Evolutionary conservation across 2,113 vertebrate genomes (phyloP), one percentile per base, ranked within the genome.

Genomic region (Percopsis transmontana): DNA sequence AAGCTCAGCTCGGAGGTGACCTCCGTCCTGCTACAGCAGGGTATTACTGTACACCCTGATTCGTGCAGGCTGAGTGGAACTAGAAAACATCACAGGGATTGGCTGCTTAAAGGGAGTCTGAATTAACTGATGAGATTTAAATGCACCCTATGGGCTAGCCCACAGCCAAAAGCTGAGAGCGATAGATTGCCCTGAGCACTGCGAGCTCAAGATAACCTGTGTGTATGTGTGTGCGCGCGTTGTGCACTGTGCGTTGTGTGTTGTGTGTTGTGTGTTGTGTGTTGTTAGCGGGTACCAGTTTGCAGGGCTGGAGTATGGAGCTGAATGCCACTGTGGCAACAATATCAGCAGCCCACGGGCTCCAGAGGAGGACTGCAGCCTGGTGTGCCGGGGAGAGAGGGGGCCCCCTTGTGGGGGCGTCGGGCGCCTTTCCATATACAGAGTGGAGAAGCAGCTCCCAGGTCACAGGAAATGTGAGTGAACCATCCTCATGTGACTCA

Each of bases 241-340:
- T 19, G 55, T 18, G 63, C 15, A 40, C 51, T 47, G 20, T 68
- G 59, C 55, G 24, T 20, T 7, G n/a, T 18, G 16, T 16, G 6
- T n/a, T 50, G n/a, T 50, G 47, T 50, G 47, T 53, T 47, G 16
- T 64, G 19, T 59, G 51, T 71, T 75, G 68, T 72, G 61, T 58
- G 23, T 53, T 70, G 20, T 15, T n/a, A 99, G 97, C 84, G 94
- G 96, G 16, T 99, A 95, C 72, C 70, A 82, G 77, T 98, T 93
- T 0, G 96, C 97, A 0, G 96, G 96, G 0, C 86, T 98, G 88
- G 95, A 95, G 0, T 94, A 92, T 0, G 96, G 96, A 11, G 91
- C 96, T 0, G 97, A 99, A 84, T 99, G 97, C 83, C 96, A 95
- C 90, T 99, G 97, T 0, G 97, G 97, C 66, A 99, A 98, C 88